Evolutionary conservation across 2,888 invertebrate species (phyloP).

Genomic region (Lottia gigantea): DNA sequence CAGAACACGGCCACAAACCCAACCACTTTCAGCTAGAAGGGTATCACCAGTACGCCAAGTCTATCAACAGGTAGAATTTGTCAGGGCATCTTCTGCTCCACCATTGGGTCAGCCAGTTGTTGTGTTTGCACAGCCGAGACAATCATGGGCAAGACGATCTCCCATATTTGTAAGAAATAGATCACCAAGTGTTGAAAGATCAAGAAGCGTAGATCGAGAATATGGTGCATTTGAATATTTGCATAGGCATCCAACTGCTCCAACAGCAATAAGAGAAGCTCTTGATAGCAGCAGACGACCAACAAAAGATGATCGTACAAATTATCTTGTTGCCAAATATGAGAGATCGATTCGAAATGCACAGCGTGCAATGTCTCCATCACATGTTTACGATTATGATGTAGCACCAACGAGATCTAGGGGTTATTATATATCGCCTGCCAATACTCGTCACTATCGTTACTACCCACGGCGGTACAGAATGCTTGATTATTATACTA

Average conservation of each 20-base stretch:
- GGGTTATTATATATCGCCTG: background rate
- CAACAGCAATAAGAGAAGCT: background rate
- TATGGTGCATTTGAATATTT: background rate
- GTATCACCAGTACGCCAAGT: background rate
- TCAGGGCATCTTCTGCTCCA: background rate
- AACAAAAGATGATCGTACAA: background rate
- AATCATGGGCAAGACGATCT: background rate
- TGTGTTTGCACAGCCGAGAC: background rate
- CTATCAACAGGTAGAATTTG: slow-evolving; percentile 9
- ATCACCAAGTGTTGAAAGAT: background rate
- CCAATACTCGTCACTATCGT: background rate
- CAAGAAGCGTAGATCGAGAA: background rate
- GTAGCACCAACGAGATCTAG: background rate
- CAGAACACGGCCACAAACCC: slow-evolving; percentile 31
- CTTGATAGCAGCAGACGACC: background rate
- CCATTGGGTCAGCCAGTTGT: slow-evolving; percentile 4
- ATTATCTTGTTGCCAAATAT: slow-evolving; percentile 1
- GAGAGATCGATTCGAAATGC: background rate
- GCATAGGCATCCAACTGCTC: background rate
- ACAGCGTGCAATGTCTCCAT: background rate
- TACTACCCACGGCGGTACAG: background rate
- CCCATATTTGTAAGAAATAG: background rate
- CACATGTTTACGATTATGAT: background rate
- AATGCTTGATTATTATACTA: background rate
- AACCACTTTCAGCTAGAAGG: slow-evolving; percentile 26